These are phyloP conservation scores for Drosophila pullipes DNA, from an alignment of 2,888 invertebrate species.

Conservation along the genomic window DNA sequence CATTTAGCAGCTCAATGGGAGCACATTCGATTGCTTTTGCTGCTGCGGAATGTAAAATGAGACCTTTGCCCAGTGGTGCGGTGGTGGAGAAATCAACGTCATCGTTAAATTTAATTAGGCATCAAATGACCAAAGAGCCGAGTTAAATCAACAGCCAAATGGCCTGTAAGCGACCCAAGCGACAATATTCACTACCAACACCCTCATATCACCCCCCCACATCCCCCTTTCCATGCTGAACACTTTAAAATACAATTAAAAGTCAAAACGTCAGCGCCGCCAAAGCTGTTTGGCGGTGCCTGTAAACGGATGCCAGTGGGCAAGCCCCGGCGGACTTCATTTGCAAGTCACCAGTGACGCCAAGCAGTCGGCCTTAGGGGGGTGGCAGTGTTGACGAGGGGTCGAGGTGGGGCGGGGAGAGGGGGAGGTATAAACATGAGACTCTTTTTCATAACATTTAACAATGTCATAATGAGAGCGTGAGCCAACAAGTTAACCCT, in stretches of 20 bases:
- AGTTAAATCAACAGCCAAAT: constrained; percentile 81
- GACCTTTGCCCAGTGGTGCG: constrained; percentile 25
- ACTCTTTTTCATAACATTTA: constrained; percentile 81
- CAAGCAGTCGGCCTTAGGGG: constrained; percentile 59
- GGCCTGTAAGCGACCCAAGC: constrained; percentile 72
- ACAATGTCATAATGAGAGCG: constrained; percentile 76
- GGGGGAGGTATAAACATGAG: constrained; percentile 44
- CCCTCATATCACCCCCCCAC: not conserved
- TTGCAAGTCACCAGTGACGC: constrained; percentile 69
- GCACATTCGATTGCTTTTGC: constrained; percentile 23
- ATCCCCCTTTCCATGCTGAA: constrained; percentile 6
- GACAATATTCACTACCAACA: constrained; percentile 2
- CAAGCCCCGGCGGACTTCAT: constrained; percentile 76
- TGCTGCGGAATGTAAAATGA: constrained; percentile 48
- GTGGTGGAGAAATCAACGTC: constrained; percentile 62
- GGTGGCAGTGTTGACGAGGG: not conserved
- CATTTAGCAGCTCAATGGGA: constrained; percentile 33
- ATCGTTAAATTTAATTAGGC: constrained; percentile 84
- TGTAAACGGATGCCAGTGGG: constrained; percentile 70
- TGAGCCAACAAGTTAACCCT: constrained; percentile 55
- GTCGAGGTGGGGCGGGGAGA: not conserved
- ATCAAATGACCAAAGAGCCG: constrained; percentile 79
- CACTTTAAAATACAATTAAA: constrained; percentile 80
- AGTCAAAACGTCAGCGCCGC: constrained; percentile 69
- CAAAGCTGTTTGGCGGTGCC: constrained; percentile 47